Conservation (phyloP, 2,113 vertebrate species). For the Clarias batrachus region DNA sequence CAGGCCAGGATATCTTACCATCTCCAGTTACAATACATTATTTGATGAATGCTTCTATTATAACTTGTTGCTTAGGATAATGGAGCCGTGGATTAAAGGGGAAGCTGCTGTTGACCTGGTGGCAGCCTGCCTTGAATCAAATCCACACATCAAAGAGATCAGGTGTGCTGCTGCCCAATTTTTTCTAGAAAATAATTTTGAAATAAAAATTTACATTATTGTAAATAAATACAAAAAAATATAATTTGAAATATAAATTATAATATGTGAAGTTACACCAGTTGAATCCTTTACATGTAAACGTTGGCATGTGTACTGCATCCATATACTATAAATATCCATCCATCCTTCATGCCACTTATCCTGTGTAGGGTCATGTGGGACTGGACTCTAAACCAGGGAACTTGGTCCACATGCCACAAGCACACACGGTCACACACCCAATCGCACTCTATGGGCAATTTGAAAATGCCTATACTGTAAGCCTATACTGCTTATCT, state of each 20-base stretch:
- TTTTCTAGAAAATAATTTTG: neutral
- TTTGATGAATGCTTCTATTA: neutral
- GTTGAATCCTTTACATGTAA: neutral
- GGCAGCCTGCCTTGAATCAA: slow-evolving; percentile 54
- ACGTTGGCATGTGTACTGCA: neutral
- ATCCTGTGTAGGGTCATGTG: too few species aligned
- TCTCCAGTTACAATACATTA: neutral
- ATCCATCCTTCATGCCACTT: too few species aligned
- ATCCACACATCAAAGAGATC: slow-evolving; percentile 57
- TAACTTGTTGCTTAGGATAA: slow-evolving; percentile 64
- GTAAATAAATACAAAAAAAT: neutral
- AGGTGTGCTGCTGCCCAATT: slow-evolving; percentile 38
- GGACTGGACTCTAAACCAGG: too few species aligned
- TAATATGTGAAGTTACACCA: neutral
- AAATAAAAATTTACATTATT: neutral
- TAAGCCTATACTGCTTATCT: too few species aligned
- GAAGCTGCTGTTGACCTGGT: slow-evolving; percentile 57
- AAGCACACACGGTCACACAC: too few species aligned
- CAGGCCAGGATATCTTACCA: neutral
- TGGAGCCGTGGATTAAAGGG: slow-evolving; percentile 71
- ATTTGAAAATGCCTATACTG: too few species aligned
- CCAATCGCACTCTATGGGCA: too few species aligned
- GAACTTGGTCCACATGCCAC: too few species aligned
- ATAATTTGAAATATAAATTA: neutral
- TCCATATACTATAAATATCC: neutral